phyloP scores from a whole-genome alignment of 2,113 vertebrate genomes.

The Pyxicephalus adspersus region DNA sequence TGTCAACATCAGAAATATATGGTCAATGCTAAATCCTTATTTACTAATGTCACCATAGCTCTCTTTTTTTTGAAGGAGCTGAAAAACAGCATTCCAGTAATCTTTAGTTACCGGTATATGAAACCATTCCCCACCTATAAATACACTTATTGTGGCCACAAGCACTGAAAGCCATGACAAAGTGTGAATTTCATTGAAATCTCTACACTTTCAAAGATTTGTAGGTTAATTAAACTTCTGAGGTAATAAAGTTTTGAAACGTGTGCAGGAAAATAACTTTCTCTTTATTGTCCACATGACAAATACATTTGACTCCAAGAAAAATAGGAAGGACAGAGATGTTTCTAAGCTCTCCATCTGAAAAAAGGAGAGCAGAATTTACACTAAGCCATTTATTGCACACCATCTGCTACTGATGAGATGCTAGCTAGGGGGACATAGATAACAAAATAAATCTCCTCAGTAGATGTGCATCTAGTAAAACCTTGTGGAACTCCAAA shows the following conservation, averaged over 20 bases:
- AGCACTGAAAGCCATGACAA: too few species aligned
- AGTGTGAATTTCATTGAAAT: background rate
- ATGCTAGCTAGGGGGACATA: background rate
- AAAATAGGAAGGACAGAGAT: conserved; percentile 5
- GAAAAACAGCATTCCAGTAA: too few species aligned
- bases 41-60: too few species aligned
- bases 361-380: background rate
- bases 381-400: background rate
- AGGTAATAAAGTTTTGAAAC: background rate
- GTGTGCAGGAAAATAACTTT: background rate
- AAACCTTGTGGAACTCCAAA: too few species aligned
- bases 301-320: background rate
- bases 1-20: too few species aligned
- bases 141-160: too few species aligned
- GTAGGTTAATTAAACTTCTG: background rate
- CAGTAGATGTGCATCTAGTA: too few species aligned
- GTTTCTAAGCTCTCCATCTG: conserved; percentile 21
- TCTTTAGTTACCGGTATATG: too few species aligned
- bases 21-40: too few species aligned
- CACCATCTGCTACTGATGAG: conserved; percentile 1
- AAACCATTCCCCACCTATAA: too few species aligned
- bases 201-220: background rate
- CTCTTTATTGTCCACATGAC: background rate
- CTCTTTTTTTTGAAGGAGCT: too few species aligned
- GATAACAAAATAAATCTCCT: background rate